A percentile compares a stretch with the other conserved stretches of the same genome.
phyloP scores from a whole-genome alignment of 2,888 invertebrate genomes.

The Callosobruchus maculatus region DNA sequence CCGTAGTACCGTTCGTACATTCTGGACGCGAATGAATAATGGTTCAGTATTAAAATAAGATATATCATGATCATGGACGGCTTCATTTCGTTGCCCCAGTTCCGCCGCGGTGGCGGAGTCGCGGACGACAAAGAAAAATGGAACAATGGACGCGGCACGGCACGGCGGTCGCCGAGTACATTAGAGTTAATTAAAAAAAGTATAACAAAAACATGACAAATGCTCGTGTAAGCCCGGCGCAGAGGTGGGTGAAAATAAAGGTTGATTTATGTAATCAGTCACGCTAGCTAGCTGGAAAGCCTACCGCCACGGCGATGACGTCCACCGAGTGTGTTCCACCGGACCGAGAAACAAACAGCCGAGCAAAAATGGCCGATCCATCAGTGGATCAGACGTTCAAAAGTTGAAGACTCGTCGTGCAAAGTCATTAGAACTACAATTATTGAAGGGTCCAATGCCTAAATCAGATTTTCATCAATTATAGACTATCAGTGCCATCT shows the following conservation, averaged over 20 bases:
- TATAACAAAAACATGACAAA: slow-evolving; percentile 27
- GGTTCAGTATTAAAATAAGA: background rate
- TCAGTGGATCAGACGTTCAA: too few species aligned
- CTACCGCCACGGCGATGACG: background rate
- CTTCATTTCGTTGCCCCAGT: background rate
- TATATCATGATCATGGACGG: background rate
- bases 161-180: slow-evolving; percentile 5
- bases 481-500: too few species aligned
- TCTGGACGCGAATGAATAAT: background rate
- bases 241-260: slow-evolving; percentile 37
- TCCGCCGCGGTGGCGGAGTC: background rate
- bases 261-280: slow-evolving; percentile 42
- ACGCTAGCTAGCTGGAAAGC: slow-evolving; percentile 37
- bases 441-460: too few species aligned
- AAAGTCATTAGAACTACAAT: too few species aligned
- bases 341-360: slow-evolving; percentile 5
- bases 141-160: background rate
- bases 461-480: too few species aligned
- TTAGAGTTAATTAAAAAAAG: slow-evolving; percentile 27
- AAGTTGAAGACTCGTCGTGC: too few species aligned
- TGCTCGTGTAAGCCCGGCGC: slow-evolving; percentile 25
- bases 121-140: background rate
- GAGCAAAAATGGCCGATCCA: background rate
- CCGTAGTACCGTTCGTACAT: background rate
- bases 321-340: slow-evolving; percentile 34